Evolutionary conservation across 2,113 vertebrate species (phyloP), one percentile per base, ranked within the genome.

Genomic region (Campylorhamphus procurvoides): DNA sequence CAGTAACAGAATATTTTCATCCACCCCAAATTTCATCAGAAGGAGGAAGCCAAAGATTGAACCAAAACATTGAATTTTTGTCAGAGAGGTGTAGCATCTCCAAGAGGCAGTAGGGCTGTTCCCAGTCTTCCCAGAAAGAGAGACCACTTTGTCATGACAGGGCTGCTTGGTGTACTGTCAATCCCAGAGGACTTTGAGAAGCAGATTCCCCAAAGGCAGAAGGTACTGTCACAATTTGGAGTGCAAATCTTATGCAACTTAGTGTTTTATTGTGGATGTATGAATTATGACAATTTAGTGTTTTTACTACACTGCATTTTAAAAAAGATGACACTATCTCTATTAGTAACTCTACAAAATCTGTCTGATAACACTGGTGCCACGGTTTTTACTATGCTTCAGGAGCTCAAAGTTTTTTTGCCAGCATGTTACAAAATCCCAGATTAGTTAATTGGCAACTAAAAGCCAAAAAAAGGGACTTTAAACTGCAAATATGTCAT

Each of bases 271-370:
- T 5, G 2, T 33, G n/a, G 31, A 64, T 50, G 16, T 72, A 18
- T 6, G 3, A 73, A 11, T 66, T n/a, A 25, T 40, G 71, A 50
- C 55, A 91, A 66, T 92, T 94, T 58, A 69, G 12, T 64, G 12
- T 91, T 87, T 82, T 42, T 89, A 31, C 19, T 20, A 29, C 28
- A 39, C 52, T 53, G 79, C 31, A 82, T 87, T 89, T 84, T 73
- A 86, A 71, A 59, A 37, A 94, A 64, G 17, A 47, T 39, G 29
- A 31, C 1, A 3, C 18, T 46, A 14, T 74, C 53, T 90, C 33
- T 91, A 3, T 66, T 35, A 73, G 62, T 58, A 83, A 55, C 29
- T 86, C 44, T 31, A 33, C 19, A 72, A 29, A 47, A 77, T 69
- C 50, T 66, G 50, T 15, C 18, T n/a, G 67, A 52, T 85, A 47